Conservation (phyloP, 2,888 invertebrate species). For the Thyatira batis region DNA sequence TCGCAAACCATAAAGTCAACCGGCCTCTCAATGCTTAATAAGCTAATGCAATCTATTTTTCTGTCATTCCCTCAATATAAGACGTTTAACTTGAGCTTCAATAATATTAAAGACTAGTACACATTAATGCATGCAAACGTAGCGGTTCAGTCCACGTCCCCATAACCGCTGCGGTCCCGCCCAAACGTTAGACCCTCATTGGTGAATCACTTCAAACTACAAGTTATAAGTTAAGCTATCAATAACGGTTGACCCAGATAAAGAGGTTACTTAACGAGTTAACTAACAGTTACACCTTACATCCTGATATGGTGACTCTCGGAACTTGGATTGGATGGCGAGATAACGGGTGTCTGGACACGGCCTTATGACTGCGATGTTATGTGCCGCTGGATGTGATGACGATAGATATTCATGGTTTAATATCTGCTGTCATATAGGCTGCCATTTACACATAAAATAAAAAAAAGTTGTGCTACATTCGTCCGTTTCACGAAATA, state of each 20-base stretch:
- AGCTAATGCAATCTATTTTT: no score
- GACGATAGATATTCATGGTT: no score
- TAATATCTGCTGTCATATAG: no score
- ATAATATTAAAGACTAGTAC: no score
- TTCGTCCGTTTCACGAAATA: no score
- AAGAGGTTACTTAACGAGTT: conserved; percentile 52
- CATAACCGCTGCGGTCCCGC: not conserved
- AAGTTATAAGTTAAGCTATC: conserved; percentile 49
- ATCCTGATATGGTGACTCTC: conserved; percentile 70
- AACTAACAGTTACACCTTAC: conserved; percentile 58
- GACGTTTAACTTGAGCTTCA: no score
- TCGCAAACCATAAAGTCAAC: no score
- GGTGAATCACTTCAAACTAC: conserved; percentile 6
- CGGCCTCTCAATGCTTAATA: no score
- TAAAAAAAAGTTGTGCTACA: no score
- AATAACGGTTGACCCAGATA: conserved; percentile 72
- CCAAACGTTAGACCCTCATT: conserved; percentile 3
- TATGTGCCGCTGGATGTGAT: conserved; percentile 3
- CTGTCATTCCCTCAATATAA: no score
- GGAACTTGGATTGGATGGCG: conserved; percentile 66
- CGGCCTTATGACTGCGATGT: conserved; percentile 41
- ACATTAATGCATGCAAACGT: not conserved
- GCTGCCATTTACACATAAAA: no score
- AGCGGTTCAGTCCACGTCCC: not conserved
- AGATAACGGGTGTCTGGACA: conserved; percentile 66